Conservation (phyloP, 2,888 invertebrate species). For the Cryptocephalus moraei region DNA sequence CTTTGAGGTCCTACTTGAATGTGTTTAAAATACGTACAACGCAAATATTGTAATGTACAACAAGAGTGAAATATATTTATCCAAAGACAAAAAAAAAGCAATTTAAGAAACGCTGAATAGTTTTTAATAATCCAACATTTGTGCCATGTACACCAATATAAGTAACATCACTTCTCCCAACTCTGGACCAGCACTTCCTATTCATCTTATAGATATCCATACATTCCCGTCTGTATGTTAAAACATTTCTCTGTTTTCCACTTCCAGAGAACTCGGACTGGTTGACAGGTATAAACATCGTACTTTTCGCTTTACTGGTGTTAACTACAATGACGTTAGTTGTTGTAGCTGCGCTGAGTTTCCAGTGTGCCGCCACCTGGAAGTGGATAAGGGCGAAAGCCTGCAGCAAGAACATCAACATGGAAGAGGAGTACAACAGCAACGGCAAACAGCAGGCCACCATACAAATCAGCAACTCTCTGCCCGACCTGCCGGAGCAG, state of each 20-base stretch:
- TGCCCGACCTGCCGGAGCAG: constrained; percentile 65
- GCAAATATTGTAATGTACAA: no score
- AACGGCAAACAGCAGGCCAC: constrained; percentile 55
- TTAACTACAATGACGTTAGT: constrained; percentile 50
- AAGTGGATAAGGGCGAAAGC: constrained; percentile 55
- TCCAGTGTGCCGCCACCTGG: constrained; percentile 66
- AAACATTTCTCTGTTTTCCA: constrained; percentile 5
- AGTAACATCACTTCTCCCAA: no score
- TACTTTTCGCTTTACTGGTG: constrained; percentile 19
- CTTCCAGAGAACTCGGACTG: constrained; percentile 34
- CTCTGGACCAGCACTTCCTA: no score
- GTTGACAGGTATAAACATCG: constrained; percentile 32
- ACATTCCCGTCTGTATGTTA: background rate
- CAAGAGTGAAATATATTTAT: no score
- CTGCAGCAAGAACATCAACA: constrained; percentile 26
- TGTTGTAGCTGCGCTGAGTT: constrained; percentile 58
- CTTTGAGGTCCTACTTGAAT: no score
- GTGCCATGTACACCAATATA: no score
- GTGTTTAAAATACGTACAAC: no score
- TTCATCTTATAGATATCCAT: no score
- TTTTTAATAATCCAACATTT: no score
- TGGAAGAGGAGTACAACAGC: constrained; percentile 35
- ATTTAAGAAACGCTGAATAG: no score
- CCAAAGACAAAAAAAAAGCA: no score
- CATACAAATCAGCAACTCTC: constrained; percentile 64